These are phyloP conservation scores for Andrena flavipes DNA, from an alignment of 2,888 invertebrate species.

Conservation along the genomic window DNA sequence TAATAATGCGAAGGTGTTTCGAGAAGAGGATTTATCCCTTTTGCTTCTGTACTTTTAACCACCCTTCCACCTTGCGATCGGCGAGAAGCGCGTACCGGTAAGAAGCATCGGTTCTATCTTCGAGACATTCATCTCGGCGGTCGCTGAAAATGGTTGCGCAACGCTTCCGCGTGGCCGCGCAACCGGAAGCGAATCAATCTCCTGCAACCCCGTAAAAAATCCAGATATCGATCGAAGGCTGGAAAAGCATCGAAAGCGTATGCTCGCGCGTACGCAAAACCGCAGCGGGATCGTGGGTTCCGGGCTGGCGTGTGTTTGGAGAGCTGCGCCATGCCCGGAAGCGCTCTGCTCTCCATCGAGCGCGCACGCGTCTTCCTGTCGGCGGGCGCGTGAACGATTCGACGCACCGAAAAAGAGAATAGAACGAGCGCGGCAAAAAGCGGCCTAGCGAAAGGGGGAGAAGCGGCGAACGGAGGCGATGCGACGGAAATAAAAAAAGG, in stretches of 20 bases:
- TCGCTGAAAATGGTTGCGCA: conserved; percentile 44
- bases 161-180: conserved; percentile 46
- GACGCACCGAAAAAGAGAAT: conserved; percentile 54
- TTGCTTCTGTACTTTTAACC: not conserved
- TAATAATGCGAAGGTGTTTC: no score
- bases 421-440: conserved; percentile 25
- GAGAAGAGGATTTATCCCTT: no score
- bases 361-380: conserved; percentile 39
- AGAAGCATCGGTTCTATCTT: conserved; percentile 7
- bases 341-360: conserved; percentile 5
- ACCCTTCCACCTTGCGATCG: not conserved
- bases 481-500: conserved; percentile 50
- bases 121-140: conserved; percentile 13
- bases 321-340: not conserved
- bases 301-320: conserved; percentile 36
- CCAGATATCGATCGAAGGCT: conserved; percentile 59
- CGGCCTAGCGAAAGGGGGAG: conserved; percentile 40
- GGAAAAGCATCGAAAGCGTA: conserved; percentile 58
- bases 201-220: conserved; percentile 14
- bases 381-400: conserved; percentile 19
- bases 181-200: conserved; percentile 60
- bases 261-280: conserved; percentile 55
- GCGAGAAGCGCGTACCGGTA: not conserved
- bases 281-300: conserved; percentile 60
- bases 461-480: conserved; percentile 45